Base-by-base conservation (phyloP, 1,140 invertebrate species). In the Drosophila auraria region DNA sequence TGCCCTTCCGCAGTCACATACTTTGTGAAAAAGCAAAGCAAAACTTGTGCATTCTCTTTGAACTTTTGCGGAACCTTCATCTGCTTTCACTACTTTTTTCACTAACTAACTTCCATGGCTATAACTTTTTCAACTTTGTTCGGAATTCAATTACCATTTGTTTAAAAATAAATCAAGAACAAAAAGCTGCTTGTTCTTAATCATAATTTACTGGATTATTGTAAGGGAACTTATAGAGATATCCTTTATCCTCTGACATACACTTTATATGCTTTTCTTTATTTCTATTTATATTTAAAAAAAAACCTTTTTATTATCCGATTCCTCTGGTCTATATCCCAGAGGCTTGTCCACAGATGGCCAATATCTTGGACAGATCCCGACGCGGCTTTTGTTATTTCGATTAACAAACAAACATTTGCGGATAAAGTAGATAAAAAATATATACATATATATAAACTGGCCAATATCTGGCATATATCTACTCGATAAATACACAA, bases 341-440 rank as follows among this genome's bases (percentile, higher is more conserved):
- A 25, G 14, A 15, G 14, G 4, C 3, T 17, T 47, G 40, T 12
- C 61, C 36, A 33, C 80, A 82, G 65, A 81, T 82, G 81, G 81
- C 30, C 65, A 83, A 80, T 83, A 59, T 84, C 82, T 84, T 17
- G 64, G 66, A 47, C 78, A 49, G 61, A 14, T 76, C 40, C 44
- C 45, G 40, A n/a, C 15, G 20, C 47, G 62, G 58, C 25, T 80
- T 65, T 71, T 80, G 62, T 82, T 82, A 66, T 73, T 82, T 75
- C 42, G 50, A 68, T 78, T 71, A 38, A 27, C 49, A 56, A 66
- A 69, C 63, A 73, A 80, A 76, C 51, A 75, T 25, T 57, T 72
- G 66, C 57, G 58, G 36, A 45, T 78, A 56, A 60, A 86, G 83
- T 82, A 82, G 64, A 82, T 87, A 72, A 86, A 86, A 86, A 79